Evolutionary conservation across 2,113 vertebrate species (phyloP).

Genomic region (Scatophagus argus): DNA sequence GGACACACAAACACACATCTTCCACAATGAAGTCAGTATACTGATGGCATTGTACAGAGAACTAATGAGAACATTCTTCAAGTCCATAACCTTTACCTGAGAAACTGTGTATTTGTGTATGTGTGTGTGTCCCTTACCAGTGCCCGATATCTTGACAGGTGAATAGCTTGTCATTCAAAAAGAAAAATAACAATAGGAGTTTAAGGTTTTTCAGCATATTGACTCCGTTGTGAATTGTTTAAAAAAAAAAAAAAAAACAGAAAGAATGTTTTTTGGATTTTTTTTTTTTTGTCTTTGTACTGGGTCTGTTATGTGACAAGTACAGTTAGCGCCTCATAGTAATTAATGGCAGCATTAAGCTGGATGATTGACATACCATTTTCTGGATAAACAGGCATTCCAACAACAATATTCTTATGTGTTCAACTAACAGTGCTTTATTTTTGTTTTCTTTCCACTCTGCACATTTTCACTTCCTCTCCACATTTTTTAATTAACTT

Average conservation of each 20-base stretch:
- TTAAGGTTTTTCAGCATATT: conserved; percentile 58
- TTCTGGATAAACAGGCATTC: not conserved
- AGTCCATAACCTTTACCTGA: conserved; percentile 71
- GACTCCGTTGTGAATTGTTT: conserved; percentile 36
- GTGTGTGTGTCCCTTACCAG: conserved; percentile 23
- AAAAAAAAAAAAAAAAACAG: not conserved
- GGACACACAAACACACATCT: conserved; percentile 15
- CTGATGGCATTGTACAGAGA: conserved; percentile 60
- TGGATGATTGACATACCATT: conserved; percentile 17
- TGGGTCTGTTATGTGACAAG: not conserved
- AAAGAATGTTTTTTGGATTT: too few relatives aligned
- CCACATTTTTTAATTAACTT: not conserved
- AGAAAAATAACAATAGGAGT: conserved; percentile 54
- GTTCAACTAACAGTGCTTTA: not conserved
- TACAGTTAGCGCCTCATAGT: not conserved
- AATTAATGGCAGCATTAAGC: conserved; percentile 34
- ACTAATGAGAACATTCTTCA: conserved; percentile 76
- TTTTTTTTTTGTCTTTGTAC: not conserved
- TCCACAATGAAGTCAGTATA: conserved; percentile 37
- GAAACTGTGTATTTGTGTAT: conserved; percentile 22
- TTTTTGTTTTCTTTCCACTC: not conserved
- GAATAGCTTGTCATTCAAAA: conserved; percentile 67
- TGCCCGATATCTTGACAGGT: conserved; percentile 49
- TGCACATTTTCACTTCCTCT: not conserved
- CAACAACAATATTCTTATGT: conserved; percentile 4